These are phyloP conservation scores for Gandaritis pyraliata DNA, from an alignment of 2,888 invertebrate species.

Conservation along the genomic window DNA sequence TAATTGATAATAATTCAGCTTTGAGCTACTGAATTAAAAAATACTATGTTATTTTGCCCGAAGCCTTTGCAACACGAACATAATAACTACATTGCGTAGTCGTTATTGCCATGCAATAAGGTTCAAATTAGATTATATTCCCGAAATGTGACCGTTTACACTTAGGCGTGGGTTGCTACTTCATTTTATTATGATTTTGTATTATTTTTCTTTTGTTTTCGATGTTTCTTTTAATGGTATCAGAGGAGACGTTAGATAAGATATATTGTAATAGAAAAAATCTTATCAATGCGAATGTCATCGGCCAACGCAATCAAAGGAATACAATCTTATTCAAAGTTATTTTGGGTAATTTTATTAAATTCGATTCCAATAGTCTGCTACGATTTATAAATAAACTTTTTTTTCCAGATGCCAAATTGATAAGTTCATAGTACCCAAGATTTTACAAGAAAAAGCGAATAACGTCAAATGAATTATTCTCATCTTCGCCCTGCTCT, in stretches of 20 bases:
- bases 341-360: neutral
- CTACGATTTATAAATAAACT: neutral
- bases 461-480: too few species aligned
- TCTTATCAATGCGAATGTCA: constrained; percentile 1
- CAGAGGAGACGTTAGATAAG: constrained; percentile 11
- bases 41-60: constrained; percentile 30
- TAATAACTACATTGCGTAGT: constrained; percentile 38
- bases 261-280: constrained; percentile 17
- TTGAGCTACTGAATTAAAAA: constrained; percentile 9
- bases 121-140: constrained; percentile 35
- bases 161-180: constrained; percentile 30
- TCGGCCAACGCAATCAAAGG: neutral
- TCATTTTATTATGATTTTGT: constrained; percentile 32
- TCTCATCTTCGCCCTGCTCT: too few species aligned
- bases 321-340: neutral
- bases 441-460: too few species aligned
- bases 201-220: constrained; percentile 25
- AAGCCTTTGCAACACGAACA: constrained; percentile 39
- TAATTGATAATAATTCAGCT: neutral
- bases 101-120: constrained; percentile 39
- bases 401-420: neutral
- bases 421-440: neutral
- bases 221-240: constrained; percentile 29
- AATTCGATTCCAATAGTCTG: neutral
- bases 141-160: constrained; percentile 28